Evolutionary conservation across 2,888 invertebrate genomes (phyloP).

Genomic region (Acanthosepion pharaonis): DNA sequence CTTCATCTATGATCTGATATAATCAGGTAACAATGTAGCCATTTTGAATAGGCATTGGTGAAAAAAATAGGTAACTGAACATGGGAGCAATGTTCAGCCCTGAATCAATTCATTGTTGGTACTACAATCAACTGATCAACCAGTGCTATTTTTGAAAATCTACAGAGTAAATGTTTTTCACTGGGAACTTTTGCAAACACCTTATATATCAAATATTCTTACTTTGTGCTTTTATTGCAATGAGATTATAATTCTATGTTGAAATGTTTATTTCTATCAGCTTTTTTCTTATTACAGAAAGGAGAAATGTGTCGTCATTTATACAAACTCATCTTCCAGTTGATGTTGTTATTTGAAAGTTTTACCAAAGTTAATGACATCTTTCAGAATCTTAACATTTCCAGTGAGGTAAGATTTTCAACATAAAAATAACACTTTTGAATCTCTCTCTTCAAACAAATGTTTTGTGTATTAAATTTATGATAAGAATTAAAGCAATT

Average conservation of each 20-base stretch:
- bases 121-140: neutral
- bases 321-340: conserved; percentile 93
- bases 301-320: conserved; percentile 89
- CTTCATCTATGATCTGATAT: neutral
- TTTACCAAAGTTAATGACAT: conserved; percentile 76
- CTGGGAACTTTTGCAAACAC: no score
- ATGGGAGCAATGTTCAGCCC: neutral
- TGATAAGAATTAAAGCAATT: neutral
- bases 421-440: neutral
- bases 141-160: no score
- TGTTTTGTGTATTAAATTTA: neutral
- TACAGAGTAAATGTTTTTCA: no score
- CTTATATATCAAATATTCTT: no score
- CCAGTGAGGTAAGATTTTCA: conserved; percentile 62
- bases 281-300: conserved; percentile 76
- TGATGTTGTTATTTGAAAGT: conserved; percentile 87
- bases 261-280: no score
- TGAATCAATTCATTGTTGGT: neutral
- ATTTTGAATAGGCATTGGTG: neutral
- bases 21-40: neutral
- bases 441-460: neutral
- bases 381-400: conserved; percentile 59
- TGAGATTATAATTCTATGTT: no score
- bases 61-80: no score
- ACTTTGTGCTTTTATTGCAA: no score